phyloP scores from a whole-genome alignment of 2,888 invertebrate genomes.

The Idaea dimidiata region DNA sequence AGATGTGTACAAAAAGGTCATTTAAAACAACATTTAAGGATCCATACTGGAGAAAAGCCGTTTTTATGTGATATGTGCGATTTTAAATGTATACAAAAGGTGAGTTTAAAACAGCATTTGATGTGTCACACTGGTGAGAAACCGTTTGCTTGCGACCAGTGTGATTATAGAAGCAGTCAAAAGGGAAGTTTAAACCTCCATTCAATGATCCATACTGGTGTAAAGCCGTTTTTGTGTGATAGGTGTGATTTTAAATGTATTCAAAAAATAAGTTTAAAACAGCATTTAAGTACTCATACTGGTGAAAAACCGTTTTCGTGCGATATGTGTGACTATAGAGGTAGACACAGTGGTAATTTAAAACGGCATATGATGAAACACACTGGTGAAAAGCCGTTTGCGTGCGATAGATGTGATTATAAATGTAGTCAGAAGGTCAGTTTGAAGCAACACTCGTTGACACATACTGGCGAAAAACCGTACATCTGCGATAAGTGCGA shows the following conservation, averaged over 20 bases:
- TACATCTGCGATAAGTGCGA: background rate
- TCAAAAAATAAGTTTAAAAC: background rate
- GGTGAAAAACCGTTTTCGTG: background rate
- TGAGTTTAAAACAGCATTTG: background rate
- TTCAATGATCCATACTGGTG: background rate
- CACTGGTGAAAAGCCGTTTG: background rate
- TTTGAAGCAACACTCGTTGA: background rate
- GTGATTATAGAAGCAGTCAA: background rate
- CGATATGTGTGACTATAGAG: background rate
- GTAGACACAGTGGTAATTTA: background rate
- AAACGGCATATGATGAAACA: background rate
- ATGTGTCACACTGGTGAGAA: background rate
- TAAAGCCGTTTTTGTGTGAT: background rate
- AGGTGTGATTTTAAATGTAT: background rate
- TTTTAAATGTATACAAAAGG: background rate
- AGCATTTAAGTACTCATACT: background rate
- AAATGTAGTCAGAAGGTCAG: background rate
- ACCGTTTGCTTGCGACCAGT: background rate
- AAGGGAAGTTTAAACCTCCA: background rate
- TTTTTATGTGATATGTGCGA: background rate
- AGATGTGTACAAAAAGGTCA: background rate
- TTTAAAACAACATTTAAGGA: background rate
- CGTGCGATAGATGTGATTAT: background rate
- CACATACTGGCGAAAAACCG: background rate
- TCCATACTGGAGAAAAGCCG: background rate